Evolutionary conservation across 1,140 invertebrate species (phyloP), one percentile per base, ranked within the genome.

Genomic region (Idris sp.): DNA sequence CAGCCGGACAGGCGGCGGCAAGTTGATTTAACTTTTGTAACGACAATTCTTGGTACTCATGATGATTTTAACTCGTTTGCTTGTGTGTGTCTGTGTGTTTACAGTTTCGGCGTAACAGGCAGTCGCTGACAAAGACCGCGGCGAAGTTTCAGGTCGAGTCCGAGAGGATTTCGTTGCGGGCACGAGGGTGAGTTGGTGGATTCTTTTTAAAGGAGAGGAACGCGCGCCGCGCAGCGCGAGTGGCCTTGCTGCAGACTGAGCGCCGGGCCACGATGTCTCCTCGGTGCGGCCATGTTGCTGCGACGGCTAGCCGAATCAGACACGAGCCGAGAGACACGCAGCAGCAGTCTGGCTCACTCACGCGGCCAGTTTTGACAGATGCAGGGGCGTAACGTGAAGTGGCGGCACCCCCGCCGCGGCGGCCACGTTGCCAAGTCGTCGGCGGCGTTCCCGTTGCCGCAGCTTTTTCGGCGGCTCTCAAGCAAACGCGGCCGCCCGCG

Each of bases 201-300:
- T 9, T 2, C 0, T 9, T 18, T 2, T 6, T 22, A 6, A 19
- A 10, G 22, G 22, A 53, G 18, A 9, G 7, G 18, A 9, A 13
- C 46, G 35, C 25, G 30, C 15, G 40, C 19, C 69, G 62, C 19
- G 36, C 44, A 38, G 48, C 31, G 41, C 53, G n/a, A n/a, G n/a
- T n/a, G 22, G 30, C 14, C 26, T 11, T 22, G 15, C 13, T 15
- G 51, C 53, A 31, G 13, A 53, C 28, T 53, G n/a, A 53, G 31
- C 56, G 56, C 58, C 43, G 58, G 48, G 10, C 56, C 49, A 62
- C 67, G n/a, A n/a, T 41, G 40, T 49, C 61, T 76, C 76, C 72
- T n/a, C 48, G 79, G 75, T 73, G 78, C 78, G 75, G 84, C 84
- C 84, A 86, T 84, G 75, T 84, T 84, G 78, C 78, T 68, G 68